These are phyloP conservation scores for Syrista parreyssii DNA, from an alignment of 2,888 invertebrate genomes.

Conservation along the genomic window DNA sequence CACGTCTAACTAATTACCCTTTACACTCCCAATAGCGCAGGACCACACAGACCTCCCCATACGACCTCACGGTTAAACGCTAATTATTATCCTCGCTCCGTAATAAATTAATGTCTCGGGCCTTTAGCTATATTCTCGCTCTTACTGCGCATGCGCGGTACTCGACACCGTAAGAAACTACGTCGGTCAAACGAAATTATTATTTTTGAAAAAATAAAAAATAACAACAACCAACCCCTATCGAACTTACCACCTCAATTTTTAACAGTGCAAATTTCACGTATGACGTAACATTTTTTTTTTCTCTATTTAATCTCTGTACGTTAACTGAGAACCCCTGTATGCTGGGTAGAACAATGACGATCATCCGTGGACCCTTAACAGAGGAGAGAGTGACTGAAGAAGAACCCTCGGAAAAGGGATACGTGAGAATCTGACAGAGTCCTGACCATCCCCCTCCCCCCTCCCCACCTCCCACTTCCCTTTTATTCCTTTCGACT, in stretches of 20 bases:
- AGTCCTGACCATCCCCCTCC: neutral
- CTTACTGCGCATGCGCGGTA: neutral
- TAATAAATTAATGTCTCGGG: constrained; percentile 53
- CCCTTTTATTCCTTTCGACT: constrained; percentile 6
- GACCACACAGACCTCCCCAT: constrained; percentile 39
- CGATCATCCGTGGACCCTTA: neutral
- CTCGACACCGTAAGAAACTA: neutral
- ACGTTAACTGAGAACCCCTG: neutral
- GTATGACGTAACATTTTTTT: neutral
- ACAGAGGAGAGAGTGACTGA: neutral
- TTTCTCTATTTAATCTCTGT: neutral
- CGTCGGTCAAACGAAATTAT: neutral
- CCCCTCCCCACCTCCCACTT: neutral
- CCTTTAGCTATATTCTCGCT: constrained; percentile 8
- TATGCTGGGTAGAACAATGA: neutral
- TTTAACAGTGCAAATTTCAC: neutral
- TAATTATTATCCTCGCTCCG: constrained; percentile 54
- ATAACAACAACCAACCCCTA: too few relatives aligned
- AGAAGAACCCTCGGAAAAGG: neutral
- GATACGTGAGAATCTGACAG: neutral
- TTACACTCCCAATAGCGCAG: constrained; percentile 40
- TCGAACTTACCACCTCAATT: neutral
- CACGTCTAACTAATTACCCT: constrained; percentile 53
- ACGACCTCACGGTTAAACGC: constrained; percentile 45
- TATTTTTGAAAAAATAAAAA: too few relatives aligned